Evolutionary conservation across 92 coral and sea anemone species (phyloP), one percentile per base, ranked within the genome.

Genomic region (Palythoa grandiflora): DNA sequence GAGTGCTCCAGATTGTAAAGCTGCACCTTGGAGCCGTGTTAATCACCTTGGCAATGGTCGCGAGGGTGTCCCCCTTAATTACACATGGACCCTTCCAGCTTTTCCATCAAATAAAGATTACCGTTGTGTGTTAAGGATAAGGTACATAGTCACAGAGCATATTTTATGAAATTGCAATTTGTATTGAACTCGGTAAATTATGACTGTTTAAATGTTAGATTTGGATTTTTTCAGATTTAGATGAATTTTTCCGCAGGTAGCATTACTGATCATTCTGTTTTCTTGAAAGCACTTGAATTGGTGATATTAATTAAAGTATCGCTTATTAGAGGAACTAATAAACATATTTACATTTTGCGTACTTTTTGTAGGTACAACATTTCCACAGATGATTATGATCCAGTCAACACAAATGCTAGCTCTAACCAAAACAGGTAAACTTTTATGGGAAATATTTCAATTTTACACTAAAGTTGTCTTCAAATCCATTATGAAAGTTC

Each of bases 21-120:
- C 88, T 38, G 97, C 97, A 37, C 93, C 91, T 0, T 94, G 96
- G 94, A 71, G 98, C 8, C 88, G 99, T 48, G 94, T 90, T 59
- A 97, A 97, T 91, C 99, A 97, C 88, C 98, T 97, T 89, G 99
- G 99, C 21, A 95, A 97, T 76, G 96, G 96, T 1, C 88, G 94
- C 15, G 97, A 90, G 15, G 97, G 95, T 51, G 91, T 91, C 17
- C 91, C 96, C 20, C 94, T 96, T 17, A 95, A 85, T 65, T 97
- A 95, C 75, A 94, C 94, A 0, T 97, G 99, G 99, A 89, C 91
- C 9, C 76, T 97, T 5, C 99, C 99, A 3, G 63, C 75, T 75
- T 93, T 95, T 70, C 98, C 98, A 12, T 92, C 97, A 52, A 88
- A 90, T 39, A 78, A 93, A 35, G 92, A 90, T 68, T 92, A 93